Percentiles rank a stretch among this genome's conserved stretches.
phyloP scores from a whole-genome alignment of 2,888 invertebrate genomes.

The Andrena trimmerana region DNA sequence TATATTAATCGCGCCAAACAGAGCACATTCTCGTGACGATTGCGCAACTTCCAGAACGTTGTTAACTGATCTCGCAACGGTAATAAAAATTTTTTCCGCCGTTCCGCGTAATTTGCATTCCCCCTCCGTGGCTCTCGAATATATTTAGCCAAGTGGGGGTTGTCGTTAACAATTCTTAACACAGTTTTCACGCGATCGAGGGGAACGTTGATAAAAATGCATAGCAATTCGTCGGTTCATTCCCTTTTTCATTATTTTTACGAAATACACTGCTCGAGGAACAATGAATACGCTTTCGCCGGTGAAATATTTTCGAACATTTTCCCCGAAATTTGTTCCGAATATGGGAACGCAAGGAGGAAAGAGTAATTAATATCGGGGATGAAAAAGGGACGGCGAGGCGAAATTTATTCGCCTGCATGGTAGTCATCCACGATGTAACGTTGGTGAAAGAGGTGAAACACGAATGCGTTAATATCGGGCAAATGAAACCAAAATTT shows the following conservation, averaged over 20 bases:
- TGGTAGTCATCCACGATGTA: conserved; percentile 17
- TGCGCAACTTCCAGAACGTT: conserved; percentile 47
- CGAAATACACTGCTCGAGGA: not conserved
- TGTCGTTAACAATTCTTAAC: conserved; percentile 10
- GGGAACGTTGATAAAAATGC: conserved; percentile 11
- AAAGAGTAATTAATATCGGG: conserved; percentile 26
- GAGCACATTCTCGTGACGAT: conserved; percentile 56
- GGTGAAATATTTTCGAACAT: not conserved
- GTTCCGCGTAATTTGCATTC: conserved; percentile 36
- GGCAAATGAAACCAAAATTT: conserved; percentile 25
- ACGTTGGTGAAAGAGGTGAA: not conserved
- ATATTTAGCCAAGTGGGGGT: not conserved
- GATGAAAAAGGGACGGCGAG: conserved; percentile 5
- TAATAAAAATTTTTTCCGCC: conserved; percentile 40
- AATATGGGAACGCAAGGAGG: not conserved
- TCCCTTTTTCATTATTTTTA: conserved; percentile 6
- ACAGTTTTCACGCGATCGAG: not conserved
- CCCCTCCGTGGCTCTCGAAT: not conserved
- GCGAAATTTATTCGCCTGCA: conserved; percentile 14
- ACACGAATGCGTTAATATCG: conserved; percentile 35
- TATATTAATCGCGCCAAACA: conserved; percentile 65
- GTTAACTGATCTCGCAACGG: conserved; percentile 58
- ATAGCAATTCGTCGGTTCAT: not conserved
- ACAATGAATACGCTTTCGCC: not conserved
- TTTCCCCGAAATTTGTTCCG: not conserved